A percentile compares a stretch with the other conserved stretches of the same genome.
These are phyloP conservation scores for Chymomyza caudatula DNA, from an alignment of 2,888 invertebrate genomes.

Conservation along the genomic window DNA sequence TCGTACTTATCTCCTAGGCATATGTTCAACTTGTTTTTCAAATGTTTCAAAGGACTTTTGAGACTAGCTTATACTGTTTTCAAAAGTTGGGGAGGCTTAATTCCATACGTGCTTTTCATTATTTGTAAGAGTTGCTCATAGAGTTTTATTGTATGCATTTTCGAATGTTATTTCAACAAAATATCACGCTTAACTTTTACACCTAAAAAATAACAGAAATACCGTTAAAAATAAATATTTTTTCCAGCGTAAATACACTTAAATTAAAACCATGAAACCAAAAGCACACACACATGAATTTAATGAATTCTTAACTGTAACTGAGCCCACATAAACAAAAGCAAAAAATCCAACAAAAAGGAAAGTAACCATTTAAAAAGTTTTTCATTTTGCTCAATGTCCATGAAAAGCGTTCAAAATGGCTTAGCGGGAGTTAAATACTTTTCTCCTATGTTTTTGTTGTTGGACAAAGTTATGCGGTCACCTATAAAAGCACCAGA, in stretches of 20 bases:
- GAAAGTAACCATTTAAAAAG: not conserved
- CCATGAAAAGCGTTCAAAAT: not conserved
- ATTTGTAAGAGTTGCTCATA: not conserved
- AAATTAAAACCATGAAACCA: not conserved
- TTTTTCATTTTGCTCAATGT: not conserved
- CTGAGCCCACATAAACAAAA: no score
- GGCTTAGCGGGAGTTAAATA: not conserved
- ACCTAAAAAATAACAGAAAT: not conserved
- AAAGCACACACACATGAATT: not conserved
- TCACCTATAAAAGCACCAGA: not conserved
- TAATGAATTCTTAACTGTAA: no score
- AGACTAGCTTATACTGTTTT: no score
- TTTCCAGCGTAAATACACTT: not conserved
- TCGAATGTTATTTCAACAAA: not conserved
- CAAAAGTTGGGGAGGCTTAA: not conserved
- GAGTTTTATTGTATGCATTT: not conserved
- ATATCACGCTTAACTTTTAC: not conserved
- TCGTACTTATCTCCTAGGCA: no score
- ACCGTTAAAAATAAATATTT: not conserved
- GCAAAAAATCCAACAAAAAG: not conserved
- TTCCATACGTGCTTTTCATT: not conserved
- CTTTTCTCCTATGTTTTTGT: not conserved
- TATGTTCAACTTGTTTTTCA: no score
- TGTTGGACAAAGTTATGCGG: conserved; percentile 9
- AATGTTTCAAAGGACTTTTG: no score